Percentiles rank a stretch among this genome's conserved stretches.
Conservation (phyloP, 2,797 vertebrate species). For the Rhadinocentrus ornatus region DNA sequence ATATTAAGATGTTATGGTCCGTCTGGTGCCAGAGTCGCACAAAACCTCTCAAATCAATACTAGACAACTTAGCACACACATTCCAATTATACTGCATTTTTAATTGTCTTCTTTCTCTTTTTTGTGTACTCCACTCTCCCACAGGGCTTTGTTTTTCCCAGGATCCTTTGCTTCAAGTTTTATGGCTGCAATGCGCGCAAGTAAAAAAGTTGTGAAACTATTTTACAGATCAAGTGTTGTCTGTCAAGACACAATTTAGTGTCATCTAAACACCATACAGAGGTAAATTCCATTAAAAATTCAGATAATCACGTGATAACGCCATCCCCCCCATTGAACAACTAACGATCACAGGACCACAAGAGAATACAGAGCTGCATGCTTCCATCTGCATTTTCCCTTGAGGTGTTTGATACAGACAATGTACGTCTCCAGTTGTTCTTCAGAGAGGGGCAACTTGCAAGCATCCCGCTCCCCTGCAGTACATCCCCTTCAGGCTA, state of each 20-base stretch:
- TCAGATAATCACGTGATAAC: constrained; percentile 41
- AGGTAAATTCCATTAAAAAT: constrained; percentile 37
- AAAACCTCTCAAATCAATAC: constrained; percentile 39
- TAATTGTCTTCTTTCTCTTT: constrained; percentile 52
- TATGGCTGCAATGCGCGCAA: constrained; percentile 34
- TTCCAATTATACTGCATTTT: constrained; percentile 55
- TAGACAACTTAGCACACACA: constrained; percentile 30
- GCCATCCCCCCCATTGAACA: constrained; percentile 50
- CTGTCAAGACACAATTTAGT: constrained; percentile 4
- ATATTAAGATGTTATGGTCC: constrained; percentile 36
- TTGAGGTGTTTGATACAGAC: constrained; percentile 58
- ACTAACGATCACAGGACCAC: constrained; percentile 59
- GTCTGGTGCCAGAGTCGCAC: constrained; percentile 24
- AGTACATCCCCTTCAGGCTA: constrained; percentile 69
- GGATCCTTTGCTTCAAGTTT: constrained; percentile 61
- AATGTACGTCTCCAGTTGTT: constrained; percentile 46
- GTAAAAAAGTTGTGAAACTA: constrained; percentile 46
- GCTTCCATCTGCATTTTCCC: constrained; percentile 72
- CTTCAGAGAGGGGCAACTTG: constrained; percentile 64
- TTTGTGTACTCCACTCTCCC: constrained; percentile 54
- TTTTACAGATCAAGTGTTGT: constrained; percentile 43
- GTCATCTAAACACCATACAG: constrained; percentile 21
- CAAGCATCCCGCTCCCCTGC: constrained; percentile 66
- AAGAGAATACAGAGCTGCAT: constrained; percentile 45
- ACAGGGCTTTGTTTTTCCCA: constrained; percentile 63